phyloP scores from a whole-genome alignment of 2,113 vertebrate genomes.

The Galemys pyrenaicus region DNA sequence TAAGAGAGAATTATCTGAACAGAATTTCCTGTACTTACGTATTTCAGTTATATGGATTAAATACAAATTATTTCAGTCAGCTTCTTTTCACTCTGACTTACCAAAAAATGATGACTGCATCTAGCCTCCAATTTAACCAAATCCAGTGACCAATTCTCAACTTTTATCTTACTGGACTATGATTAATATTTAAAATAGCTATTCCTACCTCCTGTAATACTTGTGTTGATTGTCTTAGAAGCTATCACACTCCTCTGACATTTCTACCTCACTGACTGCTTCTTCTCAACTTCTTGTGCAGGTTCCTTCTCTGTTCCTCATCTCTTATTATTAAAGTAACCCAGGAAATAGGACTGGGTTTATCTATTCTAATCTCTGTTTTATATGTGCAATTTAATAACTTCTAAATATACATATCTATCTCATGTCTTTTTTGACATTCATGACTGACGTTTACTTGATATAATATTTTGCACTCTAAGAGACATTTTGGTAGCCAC shows the following conservation, averaged over 20 bases:
- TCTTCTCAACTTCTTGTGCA: neutral
- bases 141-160: neutral
- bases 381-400: neutral
- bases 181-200: neutral
- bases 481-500: neutral
- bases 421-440: neutral
- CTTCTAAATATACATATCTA: neutral
- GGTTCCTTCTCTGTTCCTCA: neutral
- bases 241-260: neutral
- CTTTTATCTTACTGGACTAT: neutral
- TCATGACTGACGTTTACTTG: neutral
- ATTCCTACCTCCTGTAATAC: neutral
- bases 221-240: neutral
- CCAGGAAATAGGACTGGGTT: neutral
- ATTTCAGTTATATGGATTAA: neutral
- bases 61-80: neutral
- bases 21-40: neutral
- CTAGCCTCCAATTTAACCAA: neutral
- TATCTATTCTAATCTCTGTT: neutral
- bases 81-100: neutral
- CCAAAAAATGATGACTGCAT: neutral
- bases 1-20: conserved; percentile 1
- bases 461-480: neutral
- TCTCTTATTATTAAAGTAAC: neutral
- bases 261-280: neutral